These are phyloP conservation scores for Ridgeia piscesae DNA, from an alignment of 1,140 invertebrate genomes.

Conservation along the genomic window DNA sequence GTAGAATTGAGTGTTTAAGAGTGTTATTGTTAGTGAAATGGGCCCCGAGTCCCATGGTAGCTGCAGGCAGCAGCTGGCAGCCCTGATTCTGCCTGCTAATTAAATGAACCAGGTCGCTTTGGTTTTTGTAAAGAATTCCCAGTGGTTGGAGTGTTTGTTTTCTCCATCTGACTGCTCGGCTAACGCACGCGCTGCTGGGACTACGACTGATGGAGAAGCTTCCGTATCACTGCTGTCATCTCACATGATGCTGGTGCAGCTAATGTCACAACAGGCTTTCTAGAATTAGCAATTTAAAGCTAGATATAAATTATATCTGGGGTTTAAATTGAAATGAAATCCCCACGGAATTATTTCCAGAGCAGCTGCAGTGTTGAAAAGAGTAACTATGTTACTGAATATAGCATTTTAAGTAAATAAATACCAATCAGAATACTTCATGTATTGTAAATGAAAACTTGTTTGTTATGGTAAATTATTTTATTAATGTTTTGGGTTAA, in stretches of 20 bases:
- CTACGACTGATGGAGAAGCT: neutral
- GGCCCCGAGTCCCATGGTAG: too few relatives aligned
- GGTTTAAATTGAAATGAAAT: too few relatives aligned
- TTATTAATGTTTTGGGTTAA: too few relatives aligned
- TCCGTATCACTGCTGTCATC: neutral
- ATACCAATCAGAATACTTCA: too few relatives aligned
- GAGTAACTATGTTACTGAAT: neutral
- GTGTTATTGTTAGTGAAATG: too few relatives aligned
- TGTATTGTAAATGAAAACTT: too few relatives aligned
- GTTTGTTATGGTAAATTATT: neutral
- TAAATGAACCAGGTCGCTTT: neutral
- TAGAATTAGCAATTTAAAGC: neutral
- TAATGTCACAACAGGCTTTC: neutral
- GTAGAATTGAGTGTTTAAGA: too few relatives aligned
- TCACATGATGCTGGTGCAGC: neutral
- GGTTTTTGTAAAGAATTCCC: neutral
- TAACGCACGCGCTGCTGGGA: neutral
- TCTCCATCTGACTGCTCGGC: neutral
- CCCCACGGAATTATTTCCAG: neutral
- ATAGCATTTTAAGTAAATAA: too few relatives aligned
- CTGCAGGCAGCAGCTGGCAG: neutral
- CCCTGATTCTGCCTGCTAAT: neutral
- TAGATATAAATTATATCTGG: neutral
- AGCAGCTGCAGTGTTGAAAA: neutral
- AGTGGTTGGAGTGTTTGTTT: neutral